A percentile compares a stretch with the other conserved stretches of the same genome.
phyloP scores from a whole-genome alignment of 2,888 invertebrate species.

The Tolmerus cingulatus region DNA sequence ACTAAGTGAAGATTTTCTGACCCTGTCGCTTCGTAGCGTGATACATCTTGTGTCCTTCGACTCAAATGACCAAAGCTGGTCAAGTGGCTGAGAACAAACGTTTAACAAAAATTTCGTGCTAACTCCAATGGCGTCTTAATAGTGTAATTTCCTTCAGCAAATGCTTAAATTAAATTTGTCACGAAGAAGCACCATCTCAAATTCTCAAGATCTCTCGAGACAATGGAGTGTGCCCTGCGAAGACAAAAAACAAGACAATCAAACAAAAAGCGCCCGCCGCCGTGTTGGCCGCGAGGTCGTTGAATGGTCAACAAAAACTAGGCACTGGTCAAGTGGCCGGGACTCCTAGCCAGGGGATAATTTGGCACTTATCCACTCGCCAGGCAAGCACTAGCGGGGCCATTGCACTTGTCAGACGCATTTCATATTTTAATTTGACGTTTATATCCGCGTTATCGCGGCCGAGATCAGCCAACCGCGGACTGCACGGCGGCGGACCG shows the following conservation, averaged over 20 bases:
- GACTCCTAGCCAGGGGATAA: neutral
- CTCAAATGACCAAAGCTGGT: neutral
- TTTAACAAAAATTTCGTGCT: neutral
- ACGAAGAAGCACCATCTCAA: neutral
- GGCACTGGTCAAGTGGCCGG: neutral
- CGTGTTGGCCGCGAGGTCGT: neutral
- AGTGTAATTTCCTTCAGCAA: neutral
- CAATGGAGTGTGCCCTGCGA: neutral
- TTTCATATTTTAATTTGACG: constrained; percentile 43
- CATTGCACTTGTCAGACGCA: constrained; percentile 28
- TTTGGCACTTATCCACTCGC: constrained; percentile 10
- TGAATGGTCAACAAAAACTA: neutral
- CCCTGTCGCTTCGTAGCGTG: neutral
- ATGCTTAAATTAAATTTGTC: neutral
- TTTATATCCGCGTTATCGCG: constrained; percentile 42
- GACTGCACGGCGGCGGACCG: neutral
- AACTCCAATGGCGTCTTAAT: neutral
- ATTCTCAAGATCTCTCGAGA: neutral
- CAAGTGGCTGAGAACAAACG: neutral
- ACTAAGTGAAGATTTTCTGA: no score
- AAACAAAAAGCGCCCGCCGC: neutral
- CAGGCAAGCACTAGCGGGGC: neutral
- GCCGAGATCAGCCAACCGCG: neutral
- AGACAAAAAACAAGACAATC: neutral
- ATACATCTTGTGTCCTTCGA: neutral